Percentiles rank a stretch among this genome's conserved stretches.
Evolutionary conservation across 2,797 vertebrate genomes (phyloP).

Genomic region (Melanotaenia trifasciata): DNA sequence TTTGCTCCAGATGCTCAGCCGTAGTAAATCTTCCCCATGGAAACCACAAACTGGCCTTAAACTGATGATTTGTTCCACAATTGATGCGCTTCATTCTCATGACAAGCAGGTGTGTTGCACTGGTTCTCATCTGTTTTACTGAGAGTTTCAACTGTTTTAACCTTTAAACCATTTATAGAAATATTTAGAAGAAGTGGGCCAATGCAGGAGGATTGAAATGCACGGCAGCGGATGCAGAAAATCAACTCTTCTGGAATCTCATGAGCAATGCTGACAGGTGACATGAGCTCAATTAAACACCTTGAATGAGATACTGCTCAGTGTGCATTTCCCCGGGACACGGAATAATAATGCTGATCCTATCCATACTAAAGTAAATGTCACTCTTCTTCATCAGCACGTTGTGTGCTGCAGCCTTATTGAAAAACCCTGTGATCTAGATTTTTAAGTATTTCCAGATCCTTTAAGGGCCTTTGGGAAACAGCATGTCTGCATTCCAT

Average conservation of each 20-base stretch:
- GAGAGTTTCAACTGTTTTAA: constrained; percentile 7
- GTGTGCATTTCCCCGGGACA: constrained; percentile 31
- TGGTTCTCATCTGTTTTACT: background rate
- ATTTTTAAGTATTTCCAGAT: constrained; percentile 21
- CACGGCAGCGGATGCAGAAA: background rate
- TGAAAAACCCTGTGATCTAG: constrained; percentile 22
- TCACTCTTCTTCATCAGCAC: constrained; percentile 13
- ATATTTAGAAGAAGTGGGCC: background rate
- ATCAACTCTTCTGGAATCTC: constrained; percentile 33
- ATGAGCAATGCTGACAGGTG: constrained; percentile 39
- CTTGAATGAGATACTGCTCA: constrained; percentile 16
- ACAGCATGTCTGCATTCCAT: constrained; percentile 24
- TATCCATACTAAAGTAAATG: constrained; percentile 8
- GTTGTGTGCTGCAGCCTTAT: constrained; percentile 4
- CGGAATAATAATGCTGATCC: constrained; percentile 40
- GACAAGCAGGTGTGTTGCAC: background rate
- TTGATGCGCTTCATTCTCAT: background rate
- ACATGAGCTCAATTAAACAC: constrained; percentile 59
- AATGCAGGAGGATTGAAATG: constrained; percentile 35
- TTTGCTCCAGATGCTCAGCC: background rate
- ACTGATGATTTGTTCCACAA: background rate
- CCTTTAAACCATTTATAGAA: constrained; percentile 21
- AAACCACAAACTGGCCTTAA: background rate
- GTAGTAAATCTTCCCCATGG: background rate
- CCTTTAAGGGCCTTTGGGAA: constrained; percentile 19